These are phyloP conservation scores for Crenuchus spilurus DNA, from an alignment of 2,797 vertebrate genomes.

Conservation along the genomic window DNA sequence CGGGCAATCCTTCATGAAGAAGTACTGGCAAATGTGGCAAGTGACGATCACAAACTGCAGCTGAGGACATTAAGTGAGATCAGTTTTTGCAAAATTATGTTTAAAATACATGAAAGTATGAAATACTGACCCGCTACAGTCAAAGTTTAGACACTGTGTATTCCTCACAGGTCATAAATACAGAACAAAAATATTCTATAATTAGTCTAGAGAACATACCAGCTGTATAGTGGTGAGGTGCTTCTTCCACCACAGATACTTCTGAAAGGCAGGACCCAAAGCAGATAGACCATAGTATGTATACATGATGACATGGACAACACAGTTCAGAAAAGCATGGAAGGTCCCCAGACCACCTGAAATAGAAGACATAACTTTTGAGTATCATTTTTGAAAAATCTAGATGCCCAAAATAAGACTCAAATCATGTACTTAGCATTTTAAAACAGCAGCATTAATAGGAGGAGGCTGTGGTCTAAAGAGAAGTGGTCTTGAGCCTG, in stretches of 20 bases:
- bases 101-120: too few relatives aligned
- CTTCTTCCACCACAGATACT: conserved; percentile 98
- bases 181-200: too few relatives aligned
- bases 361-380: conserved; percentile 7
- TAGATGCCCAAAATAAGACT: too few relatives aligned
- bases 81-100: too few relatives aligned
- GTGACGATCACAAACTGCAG: conserved; percentile 90
- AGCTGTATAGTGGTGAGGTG: conserved; percentile 94
- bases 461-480: too few relatives aligned
- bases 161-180: too few relatives aligned
- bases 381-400: too few relatives aligned
- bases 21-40: conserved; percentile 89
- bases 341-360: conserved; percentile 94
- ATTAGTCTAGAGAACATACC: conserved; percentile 72
- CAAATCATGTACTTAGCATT: too few relatives aligned
- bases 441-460: too few relatives aligned
- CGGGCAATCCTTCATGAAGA: conserved; percentile 88
- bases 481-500: too few relatives aligned
- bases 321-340: conserved; percentile 89
- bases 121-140: too few relatives aligned
- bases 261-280: conserved; percentile 89
- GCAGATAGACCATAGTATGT: conserved; percentile 92
- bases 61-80: conserved; percentile 66
- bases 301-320: conserved; percentile 96
- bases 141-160: too few relatives aligned